A percentile compares a stretch with the other conserved stretches of the same genome.
Evolutionary conservation across 2,797 vertebrate species (phyloP).

Genomic region (Myiotriccus ornatus): DNA sequence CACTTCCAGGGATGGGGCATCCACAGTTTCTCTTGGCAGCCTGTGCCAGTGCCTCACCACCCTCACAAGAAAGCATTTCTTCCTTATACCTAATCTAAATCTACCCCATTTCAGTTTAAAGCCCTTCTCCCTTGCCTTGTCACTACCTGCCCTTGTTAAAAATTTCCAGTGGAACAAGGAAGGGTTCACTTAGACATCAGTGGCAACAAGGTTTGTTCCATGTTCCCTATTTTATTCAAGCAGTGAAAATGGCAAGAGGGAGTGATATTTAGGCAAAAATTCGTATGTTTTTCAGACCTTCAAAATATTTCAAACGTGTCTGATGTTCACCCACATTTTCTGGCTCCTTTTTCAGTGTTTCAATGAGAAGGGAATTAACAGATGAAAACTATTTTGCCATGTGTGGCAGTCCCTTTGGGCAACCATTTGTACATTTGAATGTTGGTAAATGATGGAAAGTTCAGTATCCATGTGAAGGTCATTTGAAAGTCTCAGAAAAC

Average conservation of each 20-base stretch:
- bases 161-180: not conserved
- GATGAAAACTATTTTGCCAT: not conserved
- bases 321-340: not conserved
- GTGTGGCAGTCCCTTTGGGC: not conserved
- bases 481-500: slow-evolving; percentile 46
- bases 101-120: not conserved
- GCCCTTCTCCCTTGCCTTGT: not conserved
- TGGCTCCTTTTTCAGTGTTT: not conserved
- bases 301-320: not conserved
- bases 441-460: slow-evolving; percentile 43
- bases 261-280: not conserved
- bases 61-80: not conserved
- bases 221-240: not conserved
- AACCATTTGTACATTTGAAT: not conserved
- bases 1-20: not conserved
- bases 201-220: not conserved
- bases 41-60: not conserved
- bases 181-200: not conserved
- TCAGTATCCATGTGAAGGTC: slow-evolving; percentile 30
- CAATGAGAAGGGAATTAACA: not conserved
- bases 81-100: not conserved
- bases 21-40: not conserved
- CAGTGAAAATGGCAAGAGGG: not conserved
- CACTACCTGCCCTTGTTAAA: not conserved
- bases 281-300: not conserved